Base-by-base conservation (phyloP, 2,113 vertebrate genomes). In the Urocolius indicus region DNA sequence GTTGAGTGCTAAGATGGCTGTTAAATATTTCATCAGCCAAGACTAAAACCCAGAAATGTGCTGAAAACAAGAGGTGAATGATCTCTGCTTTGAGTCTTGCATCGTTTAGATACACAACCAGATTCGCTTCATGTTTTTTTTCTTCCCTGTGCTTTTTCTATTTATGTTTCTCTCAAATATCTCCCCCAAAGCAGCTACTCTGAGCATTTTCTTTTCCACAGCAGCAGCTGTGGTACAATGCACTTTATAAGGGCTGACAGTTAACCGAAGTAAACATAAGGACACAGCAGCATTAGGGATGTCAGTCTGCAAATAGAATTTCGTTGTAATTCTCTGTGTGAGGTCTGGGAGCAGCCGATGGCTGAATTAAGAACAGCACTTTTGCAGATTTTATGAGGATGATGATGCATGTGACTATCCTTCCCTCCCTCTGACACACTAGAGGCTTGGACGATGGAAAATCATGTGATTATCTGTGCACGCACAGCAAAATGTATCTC, bases 21-120 rank as follows among this genome's bases (percentile, higher is more conserved):
- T 96, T 97, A 95, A 97, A 95, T 96, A 96, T 96, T 96, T 97
- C 92, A 97, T 93, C 87, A 92, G 74, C 67, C 74, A 54, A 78
- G 69, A 59, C 77, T 77, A 85, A 95, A 96, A 87, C 32, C 74
- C 84, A 95, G 83, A 72, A 95, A 80, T 19, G 13, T 6, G 14
- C 59, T 87, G 76, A 84, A 96, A 96, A 93, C 55, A 86, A 92
- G 49, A 67, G 20, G 0, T 83, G 91, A 90, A 80, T 43, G 51
- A 95, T 94, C 48, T 63, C 89, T 52, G 55, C 23, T 93, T 93
- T 91, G 72, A 95, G 77, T 49, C 80, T 69, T 71, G 41, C 30
- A 30, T 55, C 41, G 58, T 87, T 57, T 75, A 80, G 38, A 61
- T 45, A 79, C 15, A 76, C 32, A 59, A 69, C 26, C 16, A 69